A percentile compares a stretch with the other conserved stretches of the same genome.
phyloP scores from a whole-genome alignment of 2,113 vertebrate species.

The Psilopogon haemacephalus region DNA sequence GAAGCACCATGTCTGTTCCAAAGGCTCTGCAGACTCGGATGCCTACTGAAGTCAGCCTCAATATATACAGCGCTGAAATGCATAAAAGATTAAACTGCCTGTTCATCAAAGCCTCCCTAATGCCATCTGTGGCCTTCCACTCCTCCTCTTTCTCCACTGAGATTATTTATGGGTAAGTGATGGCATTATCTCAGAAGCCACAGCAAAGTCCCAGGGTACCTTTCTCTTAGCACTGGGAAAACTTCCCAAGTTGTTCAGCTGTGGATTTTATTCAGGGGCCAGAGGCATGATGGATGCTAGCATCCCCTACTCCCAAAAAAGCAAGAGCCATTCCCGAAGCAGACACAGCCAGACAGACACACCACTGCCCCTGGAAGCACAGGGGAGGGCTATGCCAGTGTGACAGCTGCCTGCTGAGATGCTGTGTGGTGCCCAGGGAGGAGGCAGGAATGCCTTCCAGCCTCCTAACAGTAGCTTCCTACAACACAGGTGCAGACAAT shows the following conservation, averaged over 20 bases:
- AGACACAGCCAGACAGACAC: neutral
- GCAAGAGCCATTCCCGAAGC: neutral
- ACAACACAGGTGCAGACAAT: neutral
- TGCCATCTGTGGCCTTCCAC: constrained; percentile 63
- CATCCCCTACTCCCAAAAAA: neutral
- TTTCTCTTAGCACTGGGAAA: constrained; percentile 22
- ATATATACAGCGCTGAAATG: constrained; percentile 58
- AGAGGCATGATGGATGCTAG: neutral
- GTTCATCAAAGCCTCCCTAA: constrained; percentile 64
- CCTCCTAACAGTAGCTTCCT: neutral
- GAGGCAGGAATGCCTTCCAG: neutral
- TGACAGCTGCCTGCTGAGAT: neutral
- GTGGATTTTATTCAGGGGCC: constrained; percentile 12
- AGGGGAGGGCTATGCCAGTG: neutral
- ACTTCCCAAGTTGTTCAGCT: constrained; percentile 36
- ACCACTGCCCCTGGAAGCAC: neutral
- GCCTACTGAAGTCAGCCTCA: constrained; percentile 50
- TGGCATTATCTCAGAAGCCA: constrained; percentile 60
- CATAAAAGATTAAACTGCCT: constrained; percentile 61
- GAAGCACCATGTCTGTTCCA: neutral
- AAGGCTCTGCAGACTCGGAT: neutral
- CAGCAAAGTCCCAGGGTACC: constrained; percentile 30
- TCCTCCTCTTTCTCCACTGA: constrained; percentile 49
- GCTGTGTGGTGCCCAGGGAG: neutral
- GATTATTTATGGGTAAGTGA: constrained; percentile 66